phyloP scores from a whole-genome alignment of 2,888 invertebrate genomes.

The Bhutanitis thaidina region DNA sequence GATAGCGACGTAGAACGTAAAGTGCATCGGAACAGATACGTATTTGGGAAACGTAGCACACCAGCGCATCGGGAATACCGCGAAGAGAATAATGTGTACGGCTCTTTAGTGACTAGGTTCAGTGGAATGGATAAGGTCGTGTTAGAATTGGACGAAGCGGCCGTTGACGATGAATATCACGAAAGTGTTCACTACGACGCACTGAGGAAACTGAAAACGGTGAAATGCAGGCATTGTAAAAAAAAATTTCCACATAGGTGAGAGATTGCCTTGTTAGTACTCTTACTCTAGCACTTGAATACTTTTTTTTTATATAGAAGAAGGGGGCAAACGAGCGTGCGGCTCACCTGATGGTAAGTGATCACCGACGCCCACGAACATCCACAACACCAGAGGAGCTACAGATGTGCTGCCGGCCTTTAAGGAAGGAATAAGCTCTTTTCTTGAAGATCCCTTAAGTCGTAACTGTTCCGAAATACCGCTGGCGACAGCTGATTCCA shows the following conservation, averaged over 20 bases:
- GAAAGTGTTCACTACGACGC: conserved; percentile 11
- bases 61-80: neutral
- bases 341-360: too few relatives aligned
- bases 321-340: too few relatives aligned
- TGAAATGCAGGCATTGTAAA: conserved; percentile 25
- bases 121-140: neutral
- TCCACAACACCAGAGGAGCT: too few relatives aligned
- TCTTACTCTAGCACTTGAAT: too few relatives aligned
- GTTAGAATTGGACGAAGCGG: neutral
- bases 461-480: too few relatives aligned
- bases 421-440: too few relatives aligned
- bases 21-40: neutral
- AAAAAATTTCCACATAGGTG: conserved; percentile 23
- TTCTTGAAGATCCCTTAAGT: too few relatives aligned
- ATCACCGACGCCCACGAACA: too few relatives aligned
- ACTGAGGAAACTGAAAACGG: neutral
- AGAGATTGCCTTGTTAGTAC: too few relatives aligned
- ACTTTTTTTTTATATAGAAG: too few relatives aligned
- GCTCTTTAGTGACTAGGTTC: neutral
- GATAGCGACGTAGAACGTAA: neutral
- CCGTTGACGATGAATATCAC: neutral
- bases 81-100: neutral
- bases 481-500: too few relatives aligned
- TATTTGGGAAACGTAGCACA: neutral
- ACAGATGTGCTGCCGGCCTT: too few relatives aligned